phyloP scores from a whole-genome alignment of 1,140 invertebrate species.

The Chrysopa pallens region DNA sequence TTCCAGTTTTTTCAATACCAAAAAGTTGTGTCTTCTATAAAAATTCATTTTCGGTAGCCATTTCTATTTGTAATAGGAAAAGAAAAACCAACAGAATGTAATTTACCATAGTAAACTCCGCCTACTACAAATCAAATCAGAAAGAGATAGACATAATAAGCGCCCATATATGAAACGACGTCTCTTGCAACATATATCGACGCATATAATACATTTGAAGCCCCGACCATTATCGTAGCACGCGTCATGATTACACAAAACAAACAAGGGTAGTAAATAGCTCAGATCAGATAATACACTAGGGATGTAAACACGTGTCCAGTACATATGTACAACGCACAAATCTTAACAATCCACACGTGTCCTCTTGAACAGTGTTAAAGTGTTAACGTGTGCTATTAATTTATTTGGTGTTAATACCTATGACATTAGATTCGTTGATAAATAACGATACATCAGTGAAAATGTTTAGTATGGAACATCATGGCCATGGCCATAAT shows the following conservation, averaged over 20 bases:
- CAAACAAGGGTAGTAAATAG: too few relatives aligned
- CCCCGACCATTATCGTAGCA: too few relatives aligned
- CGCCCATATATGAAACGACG: neutral
- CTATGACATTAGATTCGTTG: neutral
- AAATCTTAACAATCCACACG: neutral
- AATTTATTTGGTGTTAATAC: neutral
- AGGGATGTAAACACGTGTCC: too few relatives aligned
- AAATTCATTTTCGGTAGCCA: neutral
- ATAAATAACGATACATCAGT: conserved; percentile 3
- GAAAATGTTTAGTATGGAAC: conserved; percentile 32
- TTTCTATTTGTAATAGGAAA: neutral
- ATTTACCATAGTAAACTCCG: neutral
- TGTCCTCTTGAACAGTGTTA: neutral
- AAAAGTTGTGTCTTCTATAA: neutral
- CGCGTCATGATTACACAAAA: too few relatives aligned
- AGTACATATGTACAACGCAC: neutral
- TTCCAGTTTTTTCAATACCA: neutral
- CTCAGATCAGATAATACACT: too few relatives aligned
- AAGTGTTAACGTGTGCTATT: neutral
- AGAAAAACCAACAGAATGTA: neutral
- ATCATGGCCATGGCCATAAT: conserved; percentile 28
- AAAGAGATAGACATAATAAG: too few relatives aligned
- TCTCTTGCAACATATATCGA: neutral
- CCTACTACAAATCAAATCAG: too few relatives aligned
- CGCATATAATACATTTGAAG: neutral